Base-by-base conservation (phyloP, 2,888 invertebrate genomes). In the Matsumyia berberina region DNA sequence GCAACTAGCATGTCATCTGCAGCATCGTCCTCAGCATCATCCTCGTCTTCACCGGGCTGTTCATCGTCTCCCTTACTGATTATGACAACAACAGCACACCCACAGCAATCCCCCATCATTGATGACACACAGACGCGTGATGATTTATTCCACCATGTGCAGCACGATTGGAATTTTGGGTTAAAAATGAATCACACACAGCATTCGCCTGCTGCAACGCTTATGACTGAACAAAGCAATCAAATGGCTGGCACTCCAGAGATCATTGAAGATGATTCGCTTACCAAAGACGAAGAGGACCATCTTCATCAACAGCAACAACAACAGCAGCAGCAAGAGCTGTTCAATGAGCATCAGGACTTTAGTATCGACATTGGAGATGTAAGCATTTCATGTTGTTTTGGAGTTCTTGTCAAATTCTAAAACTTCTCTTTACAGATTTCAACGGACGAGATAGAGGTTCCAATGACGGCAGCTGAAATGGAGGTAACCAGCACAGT, bases 401-500 rank as follows among this genome's bases (percentile, higher is more conserved):
- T 29, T 2, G 1, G 7, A 0, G 42, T 17, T 39, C 33, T 29
- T 3, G 19, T 19, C 24, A 8, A n/a, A 44, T 46, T 15, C 12
- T 15, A 31, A 12, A 49, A 6, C 35, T 17, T 55, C 2, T 8
- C 35, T 55, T 3, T 12, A 8, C 9, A 86, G 81, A 76, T 86
- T 37, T 60, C 86, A 37, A 81, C 69, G 4, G 82, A 86, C 31
- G 87, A 80, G 44, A 85, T 83, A 49, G 83, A 80, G 31, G 93
- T 94, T 29, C 94, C 94, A 0, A 90, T 94, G 88, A 94, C 94
- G 0, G 90, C 90, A 4, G 94, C 94, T 5, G 94, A 94, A 90
- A 94, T 94, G 88, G 93, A 93, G 83, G 93, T 94, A 0, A 93
- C 93, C 7, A 94, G 94, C 88, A 93, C 93, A 0, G 93, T 93